Evolutionary conservation across 2,888 invertebrate genomes (phyloP).

Genomic region (Druceiella hillmani): DNA sequence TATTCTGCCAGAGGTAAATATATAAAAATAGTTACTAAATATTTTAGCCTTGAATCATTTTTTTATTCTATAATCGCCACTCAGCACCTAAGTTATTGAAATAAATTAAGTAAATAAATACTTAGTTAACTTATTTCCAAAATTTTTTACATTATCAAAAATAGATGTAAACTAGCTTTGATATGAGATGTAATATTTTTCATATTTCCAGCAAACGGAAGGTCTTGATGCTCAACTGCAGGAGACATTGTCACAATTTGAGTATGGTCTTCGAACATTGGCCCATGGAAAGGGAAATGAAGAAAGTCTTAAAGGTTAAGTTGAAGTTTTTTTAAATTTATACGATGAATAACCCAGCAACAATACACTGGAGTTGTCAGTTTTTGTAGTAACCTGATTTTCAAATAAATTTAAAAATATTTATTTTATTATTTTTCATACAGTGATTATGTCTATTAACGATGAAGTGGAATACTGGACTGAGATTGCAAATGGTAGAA

Average conservation of each 20-base stretch:
- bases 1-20: too few species aligned
- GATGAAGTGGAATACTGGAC: constrained; percentile 73
- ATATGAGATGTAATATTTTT: neutral
- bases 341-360: neutral
- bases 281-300: constrained; percentile 36
- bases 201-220: constrained; percentile 35
- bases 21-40: too few species aligned
- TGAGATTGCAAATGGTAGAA: constrained; percentile 45
- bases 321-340: neutral
- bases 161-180: neutral
- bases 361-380: neutral
- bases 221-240: constrained; percentile 41
- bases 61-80: too few species aligned
- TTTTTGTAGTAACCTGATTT: constrained; percentile 30
- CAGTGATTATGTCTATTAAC: constrained; percentile 60
- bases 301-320: constrained; percentile 35
- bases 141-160: too few species aligned
- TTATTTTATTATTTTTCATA: constrained; percentile 26
- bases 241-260: constrained; percentile 40
- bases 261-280: constrained; percentile 38
- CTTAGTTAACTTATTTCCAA: too few species aligned
- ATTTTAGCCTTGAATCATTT: too few species aligned
- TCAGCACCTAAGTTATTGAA: too few species aligned
- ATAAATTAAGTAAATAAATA: too few species aligned
- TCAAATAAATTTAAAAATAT: constrained; percentile 23